phyloP scores from a whole-genome alignment of 2,797 vertebrate genomes.

The Pipistrellus pygmaeus region DNA sequence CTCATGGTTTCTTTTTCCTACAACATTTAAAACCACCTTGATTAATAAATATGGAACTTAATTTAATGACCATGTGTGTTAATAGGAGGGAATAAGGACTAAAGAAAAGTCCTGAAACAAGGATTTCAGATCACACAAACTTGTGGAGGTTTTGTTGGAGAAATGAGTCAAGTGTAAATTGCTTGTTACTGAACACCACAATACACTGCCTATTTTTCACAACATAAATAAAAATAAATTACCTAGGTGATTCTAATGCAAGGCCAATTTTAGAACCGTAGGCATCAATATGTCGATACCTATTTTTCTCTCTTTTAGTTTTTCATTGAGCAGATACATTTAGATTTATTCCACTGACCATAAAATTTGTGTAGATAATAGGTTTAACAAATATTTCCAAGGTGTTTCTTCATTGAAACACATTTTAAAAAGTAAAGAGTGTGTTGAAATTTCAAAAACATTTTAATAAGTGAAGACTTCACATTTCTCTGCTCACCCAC shows the following conservation, averaged over 20 bases:
- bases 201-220: background rate
- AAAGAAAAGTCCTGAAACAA: background rate
- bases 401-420: constrained; percentile 50
- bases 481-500: constrained; percentile 28
- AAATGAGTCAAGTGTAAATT: constrained; percentile 9
- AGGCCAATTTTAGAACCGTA: constrained; percentile 11
- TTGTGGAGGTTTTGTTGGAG: background rate
- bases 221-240: constrained; percentile 55
- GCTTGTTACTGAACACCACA: background rate
- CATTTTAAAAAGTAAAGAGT: constrained; percentile 22
- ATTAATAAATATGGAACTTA: constrained; percentile 39
- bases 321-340: constrained; percentile 46
- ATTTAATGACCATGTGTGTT: constrained; percentile 30
- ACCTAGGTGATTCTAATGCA: background rate
- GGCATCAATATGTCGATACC: background rate
- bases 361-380: constrained; percentile 55
- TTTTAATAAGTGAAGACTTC: constrained; percentile 14
- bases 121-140: background rate
- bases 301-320: constrained; percentile 33
- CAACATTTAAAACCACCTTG: constrained; percentile 19
- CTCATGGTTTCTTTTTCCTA: background rate
- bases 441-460: constrained; percentile 50
- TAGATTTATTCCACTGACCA: background rate
- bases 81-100: constrained; percentile 10
- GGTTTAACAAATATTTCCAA: constrained; percentile 39